Conservation (phyloP, 2,888 invertebrate genomes). For the Tiphia femorata region DNA sequence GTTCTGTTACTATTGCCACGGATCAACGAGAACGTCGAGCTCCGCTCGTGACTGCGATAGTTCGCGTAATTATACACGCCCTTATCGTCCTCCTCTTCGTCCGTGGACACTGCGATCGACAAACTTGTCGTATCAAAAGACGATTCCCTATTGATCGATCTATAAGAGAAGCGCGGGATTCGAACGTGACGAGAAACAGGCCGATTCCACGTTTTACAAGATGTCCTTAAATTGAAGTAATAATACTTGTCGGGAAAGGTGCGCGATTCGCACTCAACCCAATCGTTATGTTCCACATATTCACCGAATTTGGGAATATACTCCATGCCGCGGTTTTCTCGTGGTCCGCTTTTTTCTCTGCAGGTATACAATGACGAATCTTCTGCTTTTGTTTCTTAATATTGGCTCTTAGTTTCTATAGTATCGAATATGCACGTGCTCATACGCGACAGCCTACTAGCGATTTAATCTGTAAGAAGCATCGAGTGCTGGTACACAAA, state of each 20-base stretch:
- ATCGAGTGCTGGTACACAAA: too few relatives aligned
- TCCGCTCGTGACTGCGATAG: too few relatives aligned
- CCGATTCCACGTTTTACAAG: conserved; percentile 40
- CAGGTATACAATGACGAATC: not conserved
- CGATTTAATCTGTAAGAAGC: too few relatives aligned
- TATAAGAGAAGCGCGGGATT: conserved; percentile 21
- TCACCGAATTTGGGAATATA: conserved; percentile 37
- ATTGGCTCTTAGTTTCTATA: too few relatives aligned
- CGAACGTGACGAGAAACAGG: conserved; percentile 34
- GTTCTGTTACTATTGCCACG: not conserved
- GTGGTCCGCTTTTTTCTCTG: not conserved
- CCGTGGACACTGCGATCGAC: not conserved
- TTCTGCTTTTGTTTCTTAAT: not conserved
- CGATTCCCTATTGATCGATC: not conserved
- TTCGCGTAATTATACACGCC: not conserved
- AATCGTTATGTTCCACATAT: conserved; percentile 41
- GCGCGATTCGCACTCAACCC: conserved; percentile 50
- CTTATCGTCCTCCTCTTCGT: not conserved
- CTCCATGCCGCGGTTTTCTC: not conserved
- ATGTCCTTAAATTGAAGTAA: conserved; percentile 41
- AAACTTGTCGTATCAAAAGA: too few relatives aligned
- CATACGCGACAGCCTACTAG: too few relatives aligned
- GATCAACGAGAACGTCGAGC: not conserved
- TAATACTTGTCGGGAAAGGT: conserved; percentile 37
- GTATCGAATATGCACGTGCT: too few relatives aligned